Percentiles rank a stretch among this genome's conserved stretches.
Evolutionary conservation across 2,888 invertebrate genomes (phyloP).

Genomic region (Stenchaetothrips biformis): DNA sequence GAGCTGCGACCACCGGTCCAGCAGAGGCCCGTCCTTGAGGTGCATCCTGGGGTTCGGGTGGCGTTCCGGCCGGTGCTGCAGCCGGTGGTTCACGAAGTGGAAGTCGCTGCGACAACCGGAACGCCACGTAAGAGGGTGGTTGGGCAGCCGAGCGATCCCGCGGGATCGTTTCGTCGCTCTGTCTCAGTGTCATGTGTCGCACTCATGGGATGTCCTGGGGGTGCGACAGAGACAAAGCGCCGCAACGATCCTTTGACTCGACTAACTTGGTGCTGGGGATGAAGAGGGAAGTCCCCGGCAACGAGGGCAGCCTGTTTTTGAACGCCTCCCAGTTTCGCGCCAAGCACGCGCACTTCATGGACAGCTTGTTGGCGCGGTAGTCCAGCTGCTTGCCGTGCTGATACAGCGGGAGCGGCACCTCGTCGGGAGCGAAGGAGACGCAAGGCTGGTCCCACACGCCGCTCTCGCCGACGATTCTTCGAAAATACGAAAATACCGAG

Average conservation of each 20-base stretch:
- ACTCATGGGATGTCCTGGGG: too few species aligned
- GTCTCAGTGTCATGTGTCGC: too few species aligned
- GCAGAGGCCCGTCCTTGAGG: not conserved
- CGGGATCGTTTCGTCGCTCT: too few species aligned
- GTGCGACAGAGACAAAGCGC: too few species aligned
- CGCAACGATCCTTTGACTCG: too few species aligned
- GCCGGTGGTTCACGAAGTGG: not conserved
- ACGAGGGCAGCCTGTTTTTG: not conserved
- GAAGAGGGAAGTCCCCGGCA: not conserved
- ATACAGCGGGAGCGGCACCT: not conserved
- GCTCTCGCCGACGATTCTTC: not conserved
- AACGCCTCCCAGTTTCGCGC: not conserved
- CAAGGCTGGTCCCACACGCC: not conserved
- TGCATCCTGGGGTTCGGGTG: not conserved
- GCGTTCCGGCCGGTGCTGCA: not conserved
- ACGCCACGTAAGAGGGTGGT: too few species aligned
- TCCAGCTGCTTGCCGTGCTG: conserved; percentile 20
- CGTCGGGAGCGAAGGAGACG: not conserved
- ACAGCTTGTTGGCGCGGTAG: conserved; percentile 1
- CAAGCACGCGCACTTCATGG: not conserved
- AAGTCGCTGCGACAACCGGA: not conserved
- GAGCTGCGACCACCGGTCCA: conserved; percentile 4
- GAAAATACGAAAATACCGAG: too few species aligned
- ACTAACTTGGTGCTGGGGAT: not conserved
- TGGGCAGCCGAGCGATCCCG: too few species aligned